Conservation (phyloP, 2,797 vertebrate species). For the Acrossocheilus fasciatus region DNA sequence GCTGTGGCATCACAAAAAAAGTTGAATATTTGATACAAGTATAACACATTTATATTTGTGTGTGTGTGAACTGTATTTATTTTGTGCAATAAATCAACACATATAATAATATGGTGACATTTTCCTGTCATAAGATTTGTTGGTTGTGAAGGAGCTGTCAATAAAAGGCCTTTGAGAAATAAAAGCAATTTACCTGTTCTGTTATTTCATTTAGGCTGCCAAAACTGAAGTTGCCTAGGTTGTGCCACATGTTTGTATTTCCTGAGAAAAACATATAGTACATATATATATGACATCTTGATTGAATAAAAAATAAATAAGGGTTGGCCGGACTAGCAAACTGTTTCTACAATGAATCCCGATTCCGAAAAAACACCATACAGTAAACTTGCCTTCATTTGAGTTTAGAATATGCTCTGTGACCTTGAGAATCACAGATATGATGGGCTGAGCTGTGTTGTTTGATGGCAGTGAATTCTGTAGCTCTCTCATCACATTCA, state of each 20-base stretch:
- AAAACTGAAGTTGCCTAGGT: constrained; percentile 60
- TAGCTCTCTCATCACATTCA: constrained; percentile 70
- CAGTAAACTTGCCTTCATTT: constrained; percentile 71
- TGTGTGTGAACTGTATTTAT: neutral
- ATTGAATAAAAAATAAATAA: neutral
- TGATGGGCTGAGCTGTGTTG: constrained; percentile 64
- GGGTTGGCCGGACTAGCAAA: neutral
- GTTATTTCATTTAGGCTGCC: constrained; percentile 60
- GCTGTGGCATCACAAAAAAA: constrained; percentile 58
- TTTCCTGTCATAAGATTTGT: neutral
- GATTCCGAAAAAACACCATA: neutral
- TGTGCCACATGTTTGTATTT: constrained; percentile 67
- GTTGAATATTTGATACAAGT: neutral
- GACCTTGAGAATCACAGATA: constrained; percentile 69
- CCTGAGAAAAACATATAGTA: constrained; percentile 65
- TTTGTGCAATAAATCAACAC: neutral
- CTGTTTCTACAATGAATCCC: neutral
- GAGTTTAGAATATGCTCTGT: constrained; percentile 67
- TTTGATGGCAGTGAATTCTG: constrained; percentile 69
- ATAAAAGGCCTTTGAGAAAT: neutral
- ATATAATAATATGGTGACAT: neutral
- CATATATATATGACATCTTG: neutral
- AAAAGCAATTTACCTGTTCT: constrained; percentile 66
- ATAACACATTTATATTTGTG: neutral
- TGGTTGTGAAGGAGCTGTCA: neutral